Base-by-base conservation (phyloP, 2,888 invertebrate genomes). In the Nemoura dubitans region DNA sequence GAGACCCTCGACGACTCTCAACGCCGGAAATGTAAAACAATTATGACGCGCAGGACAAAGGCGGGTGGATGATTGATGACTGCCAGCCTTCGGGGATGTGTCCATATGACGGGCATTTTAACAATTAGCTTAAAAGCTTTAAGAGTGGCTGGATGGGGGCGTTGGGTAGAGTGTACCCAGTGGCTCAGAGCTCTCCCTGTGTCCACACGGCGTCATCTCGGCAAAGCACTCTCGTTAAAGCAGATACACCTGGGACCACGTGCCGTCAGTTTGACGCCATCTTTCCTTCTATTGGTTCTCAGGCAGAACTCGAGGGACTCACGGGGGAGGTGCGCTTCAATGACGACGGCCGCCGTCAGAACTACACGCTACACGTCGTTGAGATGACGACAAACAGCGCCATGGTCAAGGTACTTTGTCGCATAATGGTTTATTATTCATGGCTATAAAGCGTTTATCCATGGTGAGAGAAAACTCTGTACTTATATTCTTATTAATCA, bases 301-400 rank as follows among this genome's bases (percentile, higher is more conserved):
- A 97, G 97, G 97, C 97, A 88, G 97, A 97, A 92, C 94, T 97
- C 89, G 97, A 97, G 92, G 98, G 98, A 16, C 93, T 98, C 87
- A 98, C 97, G 0, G 98, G 98, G 86, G 97, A 97, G 91, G 96
- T 98, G 89, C 95, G 96, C 85, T 98, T 98, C 92, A 97, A 96
- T 91, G 97, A 98, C 89, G 96, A 97, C 90, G 98, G 98, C 21
- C 94, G 96, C 89, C 93, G 98, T 86, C 95, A 96, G 90, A 97
- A 98, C 92, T 98, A 97, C 91, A 96, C 97, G 0, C 92, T 98
- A 88, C 96, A 98, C 91, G 96, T 97, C 87, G 96, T 98, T 85
- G 97, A 98, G 92, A 97, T 98, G 97, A 98, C 98, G 3, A 96
- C 97, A 87, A 97, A 98, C 90, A 97, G 97, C 90, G 97, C 97